phyloP scores from a whole-genome alignment of 1,140 invertebrate genomes.

The Nylanderia fulva region DNA sequence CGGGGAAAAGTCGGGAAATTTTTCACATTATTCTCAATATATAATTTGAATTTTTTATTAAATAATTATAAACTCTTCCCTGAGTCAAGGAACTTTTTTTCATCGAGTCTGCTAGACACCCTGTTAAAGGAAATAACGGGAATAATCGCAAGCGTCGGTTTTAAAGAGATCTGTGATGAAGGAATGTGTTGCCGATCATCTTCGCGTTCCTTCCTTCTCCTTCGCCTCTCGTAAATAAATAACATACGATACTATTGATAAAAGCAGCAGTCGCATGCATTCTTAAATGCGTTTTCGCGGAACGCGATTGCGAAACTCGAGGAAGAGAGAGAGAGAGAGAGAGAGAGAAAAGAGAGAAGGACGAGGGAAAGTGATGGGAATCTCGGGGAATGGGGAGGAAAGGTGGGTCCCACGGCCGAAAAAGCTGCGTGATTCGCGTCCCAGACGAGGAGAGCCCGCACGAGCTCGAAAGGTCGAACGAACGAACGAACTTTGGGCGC shows the following conservation, averaged over 20 bases:
- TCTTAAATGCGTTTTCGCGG: slow-evolving; percentile 43
- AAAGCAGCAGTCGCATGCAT: slow-evolving; percentile 13
- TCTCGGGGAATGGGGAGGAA: slow-evolving; percentile 8
- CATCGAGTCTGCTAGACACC: no score
- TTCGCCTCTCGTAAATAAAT: background rate
- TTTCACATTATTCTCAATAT: no score
- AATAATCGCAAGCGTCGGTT: background rate
- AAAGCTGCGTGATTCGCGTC: slow-evolving; percentile 79
- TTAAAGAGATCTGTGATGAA: background rate
- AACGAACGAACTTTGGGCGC: background rate
- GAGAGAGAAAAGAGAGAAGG: slow-evolving; percentile 9
- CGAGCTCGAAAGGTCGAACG: background rate
- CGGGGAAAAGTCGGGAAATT: no score
- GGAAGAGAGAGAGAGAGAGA: slow-evolving; percentile 31
- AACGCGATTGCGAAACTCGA: slow-evolving; percentile 44
- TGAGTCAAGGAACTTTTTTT: no score
- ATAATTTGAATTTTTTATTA: no score
- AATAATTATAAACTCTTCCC: no score
- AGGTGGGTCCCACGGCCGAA: slow-evolving; percentile 76
- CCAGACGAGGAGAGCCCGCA: slow-evolving; percentile 68
- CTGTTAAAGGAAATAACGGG: no score
- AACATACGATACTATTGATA: background rate
- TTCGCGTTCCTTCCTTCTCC: no score
- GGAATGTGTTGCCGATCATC: no score
- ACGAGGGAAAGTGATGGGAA: slow-evolving; percentile 12